Base-by-base conservation (phyloP, 2,113 vertebrate species). In the Pseudorasbora parva region DNA sequence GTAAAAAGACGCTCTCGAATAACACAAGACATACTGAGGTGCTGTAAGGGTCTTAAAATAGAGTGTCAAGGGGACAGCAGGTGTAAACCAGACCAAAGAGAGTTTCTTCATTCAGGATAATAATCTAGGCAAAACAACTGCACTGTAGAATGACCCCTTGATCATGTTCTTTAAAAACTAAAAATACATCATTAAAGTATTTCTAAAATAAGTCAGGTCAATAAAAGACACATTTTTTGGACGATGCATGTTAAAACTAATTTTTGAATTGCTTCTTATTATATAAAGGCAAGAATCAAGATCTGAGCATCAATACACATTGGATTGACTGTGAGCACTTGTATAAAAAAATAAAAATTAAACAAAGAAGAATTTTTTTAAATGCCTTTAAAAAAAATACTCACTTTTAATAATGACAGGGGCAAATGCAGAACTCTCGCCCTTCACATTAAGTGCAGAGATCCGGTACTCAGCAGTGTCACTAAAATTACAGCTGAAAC, bases 381-480 rank as follows among this genome's bases (percentile, higher is more conserved):
- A 66, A 33, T 66, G 14, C 19, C 10, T 11, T 21, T n/a, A n/a
- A 17, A 0, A 68, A 47, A 21, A 49, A 66, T 51, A 96, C 97
- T 56, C 96, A 99, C 98, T 96, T 93, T 99, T 99, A 45, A 99
- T 94, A 88, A 99, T 96, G 41, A 99, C 62, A 0, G 97, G 95
- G n/a, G 98, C 96, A 54, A 95, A 95, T 14, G 92, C 93, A 0
- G 98, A 98, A 72, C 92, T 84, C 87, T 98, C 97, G 88, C 98
- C 98, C 93, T 97, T 98, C 21, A 96, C 91, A 1, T 99, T 99
- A 92, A 99, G 97, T 6, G 96, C 97, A 5, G 98, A 99, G 76
- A 91, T 94, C n/a, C 91, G 91, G 87, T 99, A 99, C 87, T 97
- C 95, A 84, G 98, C 98, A 0, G 93, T 99, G 91, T 99, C 98